Evolutionary conservation across 1,140 invertebrate species (phyloP).

Genomic region (Zophobas atratus): DNA sequence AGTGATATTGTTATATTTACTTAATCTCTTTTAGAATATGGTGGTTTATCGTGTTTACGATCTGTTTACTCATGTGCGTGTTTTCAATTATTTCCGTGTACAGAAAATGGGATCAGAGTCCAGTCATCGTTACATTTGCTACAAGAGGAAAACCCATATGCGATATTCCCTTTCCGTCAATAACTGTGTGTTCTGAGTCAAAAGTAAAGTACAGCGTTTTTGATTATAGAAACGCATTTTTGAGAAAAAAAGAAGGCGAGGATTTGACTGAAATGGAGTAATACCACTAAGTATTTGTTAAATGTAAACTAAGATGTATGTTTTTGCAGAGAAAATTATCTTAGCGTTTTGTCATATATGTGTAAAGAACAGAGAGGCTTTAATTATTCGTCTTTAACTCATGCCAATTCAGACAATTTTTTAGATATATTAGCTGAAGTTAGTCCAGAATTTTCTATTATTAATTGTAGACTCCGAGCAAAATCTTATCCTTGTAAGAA

Average conservation of each 20-base stretch:
- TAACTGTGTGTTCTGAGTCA: slow-evolving; percentile 71
- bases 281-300: neutral
- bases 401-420: neutral
- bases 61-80: slow-evolving; percentile 40
- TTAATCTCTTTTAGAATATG: slow-evolving; percentile 49
- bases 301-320: neutral
- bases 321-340: neutral
- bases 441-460: slow-evolving; percentile 1
- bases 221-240: slow-evolving; percentile 46
- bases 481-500: slow-evolving; percentile 65
- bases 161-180: slow-evolving; percentile 71
- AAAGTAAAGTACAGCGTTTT: slow-evolving; percentile 52
- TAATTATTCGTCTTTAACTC: slow-evolving; percentile 1
- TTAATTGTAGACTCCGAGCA: neutral
- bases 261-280: slow-evolving; percentile 42
- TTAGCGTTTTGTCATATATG: slow-evolving; percentile 3
- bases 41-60: slow-evolving; percentile 54
- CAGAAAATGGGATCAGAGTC: slow-evolving; percentile 70
- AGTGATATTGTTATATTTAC: slow-evolving; percentile 8
- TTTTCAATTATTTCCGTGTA: slow-evolving; percentile 65
- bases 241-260: neutral
- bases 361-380: neutral
- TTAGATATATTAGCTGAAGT: neutral
- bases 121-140: slow-evolving; percentile 72
- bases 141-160: slow-evolving; percentile 70